These are phyloP conservation scores for Isurus oxyrinchus DNA, from an alignment of 2,113 vertebrate species.

Conservation along the genomic window DNA sequence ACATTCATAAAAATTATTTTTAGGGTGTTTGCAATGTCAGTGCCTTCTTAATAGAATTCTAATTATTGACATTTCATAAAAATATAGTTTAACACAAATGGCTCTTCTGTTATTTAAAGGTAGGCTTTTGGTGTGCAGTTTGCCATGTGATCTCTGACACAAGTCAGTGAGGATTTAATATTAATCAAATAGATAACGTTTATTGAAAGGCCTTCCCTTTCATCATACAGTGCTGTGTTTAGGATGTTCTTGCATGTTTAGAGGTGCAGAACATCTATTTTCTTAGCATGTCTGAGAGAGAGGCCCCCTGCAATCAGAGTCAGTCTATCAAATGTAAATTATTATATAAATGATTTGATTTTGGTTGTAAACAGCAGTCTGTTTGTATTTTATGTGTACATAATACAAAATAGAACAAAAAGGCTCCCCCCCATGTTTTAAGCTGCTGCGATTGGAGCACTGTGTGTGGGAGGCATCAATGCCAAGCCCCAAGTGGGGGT, in stretches of 20 bases:
- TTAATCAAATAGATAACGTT: constrained; percentile 1
- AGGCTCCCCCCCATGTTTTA: too few relatives aligned
- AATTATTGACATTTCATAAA: neutral
- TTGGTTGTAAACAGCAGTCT: neutral
- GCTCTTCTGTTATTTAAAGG: neutral
- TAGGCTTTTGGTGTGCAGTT: neutral
- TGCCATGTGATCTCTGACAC: neutral
- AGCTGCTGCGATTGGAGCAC: neutral
- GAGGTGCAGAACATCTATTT: neutral
- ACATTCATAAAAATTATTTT: neutral
- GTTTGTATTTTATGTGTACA: neutral
- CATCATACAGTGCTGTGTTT: neutral
- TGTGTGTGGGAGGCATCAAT: neutral
- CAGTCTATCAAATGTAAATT: neutral
- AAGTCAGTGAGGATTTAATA: neutral
- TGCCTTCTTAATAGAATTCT: neutral
- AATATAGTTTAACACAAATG: constrained; percentile 25
- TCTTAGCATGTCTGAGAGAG: too few relatives aligned
- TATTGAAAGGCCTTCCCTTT: neutral
- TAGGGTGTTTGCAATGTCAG: neutral
- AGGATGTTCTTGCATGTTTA: neutral
- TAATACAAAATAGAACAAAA: neutral
- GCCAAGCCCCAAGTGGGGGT: neutral
- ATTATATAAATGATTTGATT: neutral
- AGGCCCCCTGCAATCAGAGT: neutral